These are phyloP conservation scores for Podiceps cristatus DNA, from an alignment of 2,113 vertebrate species.

Conservation along the genomic window DNA sequence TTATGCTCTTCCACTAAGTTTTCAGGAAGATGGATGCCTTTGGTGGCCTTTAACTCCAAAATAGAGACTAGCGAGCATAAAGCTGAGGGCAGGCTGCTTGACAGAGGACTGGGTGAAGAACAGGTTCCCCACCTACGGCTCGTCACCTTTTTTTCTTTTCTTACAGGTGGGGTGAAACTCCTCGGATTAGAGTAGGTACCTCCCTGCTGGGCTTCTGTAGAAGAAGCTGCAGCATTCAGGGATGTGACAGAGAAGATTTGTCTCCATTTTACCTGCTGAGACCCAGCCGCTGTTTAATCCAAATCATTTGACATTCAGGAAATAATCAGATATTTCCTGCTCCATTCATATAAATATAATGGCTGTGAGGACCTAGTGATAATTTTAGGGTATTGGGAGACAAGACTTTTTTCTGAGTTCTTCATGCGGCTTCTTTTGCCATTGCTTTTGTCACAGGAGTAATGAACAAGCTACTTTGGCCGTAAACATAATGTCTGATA, in stretches of 20 bases:
- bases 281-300: neutral
- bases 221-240: neutral
- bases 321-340: neutral
- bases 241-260: neutral
- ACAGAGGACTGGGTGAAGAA: neutral
- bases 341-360: neutral
- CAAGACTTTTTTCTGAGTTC: neutral
- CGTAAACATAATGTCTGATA: neutral
- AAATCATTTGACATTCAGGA: neutral
- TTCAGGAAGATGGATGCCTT: neutral
- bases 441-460: neutral
- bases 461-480: neutral
- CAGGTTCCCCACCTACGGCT: neutral
- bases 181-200: neutral
- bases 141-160: neutral
- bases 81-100: neutral
- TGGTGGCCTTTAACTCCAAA: neutral
- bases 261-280: neutral
- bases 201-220: neutral
- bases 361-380: neutral
- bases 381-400: neutral
- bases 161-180: neutral
- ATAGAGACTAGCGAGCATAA: neutral
- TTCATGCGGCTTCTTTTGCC: neutral
- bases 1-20: neutral